A percentile compares a stretch with the other conserved stretches of the same genome.
These are phyloP conservation scores for Oreortyx pictus DNA, from an alignment of 2,797 vertebrate species.

Conservation along the genomic window DNA sequence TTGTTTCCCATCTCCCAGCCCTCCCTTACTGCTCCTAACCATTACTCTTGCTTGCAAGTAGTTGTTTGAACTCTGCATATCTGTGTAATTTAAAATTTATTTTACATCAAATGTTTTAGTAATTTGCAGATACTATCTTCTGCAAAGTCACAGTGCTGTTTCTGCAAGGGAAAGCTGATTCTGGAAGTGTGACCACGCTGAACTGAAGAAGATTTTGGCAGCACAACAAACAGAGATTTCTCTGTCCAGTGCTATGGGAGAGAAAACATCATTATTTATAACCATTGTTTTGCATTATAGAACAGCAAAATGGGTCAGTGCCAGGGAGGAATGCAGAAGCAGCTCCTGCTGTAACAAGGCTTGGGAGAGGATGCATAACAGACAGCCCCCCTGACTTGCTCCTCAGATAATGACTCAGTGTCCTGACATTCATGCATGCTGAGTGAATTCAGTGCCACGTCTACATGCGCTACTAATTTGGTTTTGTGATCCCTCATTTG, in stretches of 20 bases:
- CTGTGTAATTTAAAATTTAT: background rate
- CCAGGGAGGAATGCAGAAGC: background rate
- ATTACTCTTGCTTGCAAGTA: background rate
- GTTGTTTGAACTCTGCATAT: background rate
- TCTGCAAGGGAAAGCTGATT: background rate
- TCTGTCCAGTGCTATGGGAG: background rate
- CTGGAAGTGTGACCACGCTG: background rate
- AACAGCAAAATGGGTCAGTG: slow-evolving; percentile 33
- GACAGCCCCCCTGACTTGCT: background rate
- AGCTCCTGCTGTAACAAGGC: background rate
- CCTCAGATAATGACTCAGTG: slow-evolving; percentile 24
- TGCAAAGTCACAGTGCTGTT: background rate
- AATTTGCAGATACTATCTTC: background rate
- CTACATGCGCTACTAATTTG: background rate
- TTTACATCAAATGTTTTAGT: background rate
- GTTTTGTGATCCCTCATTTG: background rate
- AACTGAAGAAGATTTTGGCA: background rate
- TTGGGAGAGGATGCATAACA: background rate
- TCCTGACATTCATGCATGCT: background rate
- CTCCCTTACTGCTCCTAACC: background rate
- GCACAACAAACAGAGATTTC: background rate
- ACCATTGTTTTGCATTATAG: background rate
- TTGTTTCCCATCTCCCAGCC: background rate
- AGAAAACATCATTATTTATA: slow-evolving; percentile 1
- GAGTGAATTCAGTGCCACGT: background rate